These are phyloP conservation scores for Lepisosteus osseus DNA, from an alignment of 2,113 vertebrate genomes.

Conservation along the genomic window DNA sequence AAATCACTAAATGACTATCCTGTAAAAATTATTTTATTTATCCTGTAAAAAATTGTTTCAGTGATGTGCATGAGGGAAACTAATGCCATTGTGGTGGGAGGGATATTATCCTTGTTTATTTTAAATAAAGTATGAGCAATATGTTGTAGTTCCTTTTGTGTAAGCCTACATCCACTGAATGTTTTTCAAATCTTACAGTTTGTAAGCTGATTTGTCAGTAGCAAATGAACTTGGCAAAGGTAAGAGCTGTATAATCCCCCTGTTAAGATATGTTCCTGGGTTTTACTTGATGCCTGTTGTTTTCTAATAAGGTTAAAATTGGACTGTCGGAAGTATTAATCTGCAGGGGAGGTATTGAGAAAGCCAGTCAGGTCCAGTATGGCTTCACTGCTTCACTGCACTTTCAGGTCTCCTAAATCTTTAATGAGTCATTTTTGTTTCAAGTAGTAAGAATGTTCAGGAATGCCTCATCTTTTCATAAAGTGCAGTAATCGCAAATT, in stretches of 20 bases:
- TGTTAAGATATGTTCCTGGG: conserved; percentile 43
- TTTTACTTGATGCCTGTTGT: conserved; percentile 32
- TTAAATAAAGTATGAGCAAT: too few species aligned
- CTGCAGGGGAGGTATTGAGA: conserved; percentile 35
- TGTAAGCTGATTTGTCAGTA: conserved; percentile 35
- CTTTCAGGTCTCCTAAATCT: conserved; percentile 26
- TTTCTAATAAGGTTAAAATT: conserved; percentile 44
- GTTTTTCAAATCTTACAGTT: conserved; percentile 15
- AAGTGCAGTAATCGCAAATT: too few species aligned
- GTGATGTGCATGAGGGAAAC: too few species aligned
- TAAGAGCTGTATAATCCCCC: conserved; percentile 37
- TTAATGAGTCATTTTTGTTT: conserved; percentile 19
- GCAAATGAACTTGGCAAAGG: conserved; percentile 31
- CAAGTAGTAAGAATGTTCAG: neutral
- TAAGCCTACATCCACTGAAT: neutral
- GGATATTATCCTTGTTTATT: too few species aligned
- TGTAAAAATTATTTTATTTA: too few species aligned
- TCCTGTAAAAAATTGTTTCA: too few species aligned
- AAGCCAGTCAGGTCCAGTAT: conserved; percentile 46
- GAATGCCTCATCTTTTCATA: neutral
- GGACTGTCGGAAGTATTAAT: conserved; percentile 48
- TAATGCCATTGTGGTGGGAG: too few species aligned
- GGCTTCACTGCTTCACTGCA: conserved; percentile 32
- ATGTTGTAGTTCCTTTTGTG: too few species aligned
- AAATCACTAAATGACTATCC: too few species aligned